Evolutionary conservation across 1,140 invertebrate species (phyloP), one percentile per base, ranked within the genome.

Genomic region (Aphelinus certus): DNA sequence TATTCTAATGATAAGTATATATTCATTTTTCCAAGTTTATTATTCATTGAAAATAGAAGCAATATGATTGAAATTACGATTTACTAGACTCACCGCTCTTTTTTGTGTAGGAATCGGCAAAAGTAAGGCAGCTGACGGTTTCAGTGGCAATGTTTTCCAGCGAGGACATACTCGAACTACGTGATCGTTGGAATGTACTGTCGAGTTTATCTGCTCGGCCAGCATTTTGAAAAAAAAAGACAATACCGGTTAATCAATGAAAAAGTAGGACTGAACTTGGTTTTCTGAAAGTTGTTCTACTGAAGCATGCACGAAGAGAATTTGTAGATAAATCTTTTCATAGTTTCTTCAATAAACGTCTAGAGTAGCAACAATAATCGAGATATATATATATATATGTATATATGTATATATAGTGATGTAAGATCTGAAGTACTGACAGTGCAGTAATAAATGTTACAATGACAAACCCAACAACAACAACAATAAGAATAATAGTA

Each of bases 101-200:
- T 87, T 95, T 95, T 69, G 95, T 94, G 88, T 96, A 98, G 80
- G 96, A 97, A 89, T 98, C 97, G 82, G 95, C 96, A 89, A 99
- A 98, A 79, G 94, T 93, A 87, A 99, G 91, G 90, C 95, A 98
- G 89, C 97, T 96, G 83, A 99, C 95, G 84, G 96, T 95, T 91
- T 99, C 97, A 80, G 94, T 94, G 80, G 93, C 94, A 88, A 98
- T 97, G 90, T 97, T 98, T 89, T 98, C 97, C 84, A 98, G 90
- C 88, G 96, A 98, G 78, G 96, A 97, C 93, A 98, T 97, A 88
- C 95, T 97, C 85, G 96, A 98, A 87, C 96, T 97, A 82, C 97
- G 92, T 80, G 97, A 98, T 86, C 96, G 92, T 83, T 96, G 97
- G 89, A 98, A 98, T 80, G 95, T 96, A 86, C 93, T 96, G 90